Conservation (phyloP, 1,140 invertebrate genomes). For the Phortica variegata region DNA sequence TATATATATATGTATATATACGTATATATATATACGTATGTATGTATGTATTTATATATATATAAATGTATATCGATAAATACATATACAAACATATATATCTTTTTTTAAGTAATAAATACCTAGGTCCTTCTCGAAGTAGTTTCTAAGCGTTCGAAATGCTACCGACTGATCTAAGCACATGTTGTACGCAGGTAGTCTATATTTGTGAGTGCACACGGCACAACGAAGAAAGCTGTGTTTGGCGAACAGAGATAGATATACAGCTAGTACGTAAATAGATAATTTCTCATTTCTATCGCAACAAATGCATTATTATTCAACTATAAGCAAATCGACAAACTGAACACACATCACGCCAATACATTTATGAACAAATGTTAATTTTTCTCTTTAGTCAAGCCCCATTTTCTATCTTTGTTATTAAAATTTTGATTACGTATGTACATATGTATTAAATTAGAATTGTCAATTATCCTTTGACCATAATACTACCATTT, state of each 20-base stretch:
- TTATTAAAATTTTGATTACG: too few species aligned
- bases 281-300: too few species aligned
- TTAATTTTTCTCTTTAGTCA: too few species aligned
- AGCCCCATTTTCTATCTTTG: too few species aligned
- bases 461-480: too few species aligned
- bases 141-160: slow-evolving; percentile 52
- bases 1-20: slow-evolving; percentile 2
- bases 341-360: too few species aligned
- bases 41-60: slow-evolving; percentile 11
- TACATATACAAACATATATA: too few species aligned
- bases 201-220: slow-evolving; percentile 58
- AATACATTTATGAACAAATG: too few species aligned
- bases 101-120: slow-evolving; percentile 21
- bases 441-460: too few species aligned
- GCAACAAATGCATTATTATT: too few species aligned
- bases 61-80: background rate
- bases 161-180: slow-evolving; percentile 57
- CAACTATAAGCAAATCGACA: too few species aligned
- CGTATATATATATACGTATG: slow-evolving; percentile 8
- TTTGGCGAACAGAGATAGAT: slow-evolving; percentile 49
- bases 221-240: slow-evolving; percentile 54
- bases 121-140: slow-evolving; percentile 49
- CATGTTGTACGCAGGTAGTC: slow-evolving; percentile 56
- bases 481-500: too few species aligned
- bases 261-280: slow-evolving; percentile 37